Conservation (phyloP, 2,888 invertebrate genomes). For the Trachelus stipa region DNA sequence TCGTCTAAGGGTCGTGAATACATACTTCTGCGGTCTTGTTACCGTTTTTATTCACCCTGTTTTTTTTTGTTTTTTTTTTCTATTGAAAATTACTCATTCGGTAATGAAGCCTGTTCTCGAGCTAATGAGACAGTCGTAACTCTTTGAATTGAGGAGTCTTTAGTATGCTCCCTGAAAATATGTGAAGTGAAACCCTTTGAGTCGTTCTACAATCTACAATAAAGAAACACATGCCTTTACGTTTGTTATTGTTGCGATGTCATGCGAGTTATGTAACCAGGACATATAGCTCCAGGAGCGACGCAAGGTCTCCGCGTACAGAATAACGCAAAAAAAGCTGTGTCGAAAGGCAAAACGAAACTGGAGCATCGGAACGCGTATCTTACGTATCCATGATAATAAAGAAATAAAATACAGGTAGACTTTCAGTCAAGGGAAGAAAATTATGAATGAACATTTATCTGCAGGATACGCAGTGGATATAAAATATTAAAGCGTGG, state of each 20-base stretch:
- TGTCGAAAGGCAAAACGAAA: slow-evolving; percentile 14
- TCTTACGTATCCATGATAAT: neutral
- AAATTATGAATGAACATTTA: neutral
- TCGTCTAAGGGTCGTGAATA: too few relatives aligned
- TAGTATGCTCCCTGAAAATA: neutral
- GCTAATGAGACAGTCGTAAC: neutral
- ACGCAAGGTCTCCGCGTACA: slow-evolving; percentile 26
- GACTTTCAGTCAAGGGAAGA: neutral
- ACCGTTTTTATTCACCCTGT: neutral
- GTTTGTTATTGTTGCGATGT: slow-evolving; percentile 10
- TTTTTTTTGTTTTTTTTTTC: neutral
- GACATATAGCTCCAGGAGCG: slow-evolving; percentile 30
- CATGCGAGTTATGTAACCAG: slow-evolving; percentile 27
- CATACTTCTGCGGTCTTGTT: too few relatives aligned
- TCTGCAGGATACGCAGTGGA: neutral
- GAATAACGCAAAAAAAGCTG: slow-evolving; percentile 12
- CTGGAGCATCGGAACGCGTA: neutral
- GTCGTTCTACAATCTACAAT: neutral
- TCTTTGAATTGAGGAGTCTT: neutral
- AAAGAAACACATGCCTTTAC: neutral
- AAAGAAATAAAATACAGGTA: neutral
- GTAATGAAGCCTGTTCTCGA: neutral
- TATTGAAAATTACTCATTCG: neutral
- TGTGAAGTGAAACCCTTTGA: neutral
- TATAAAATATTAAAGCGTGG: neutral